Percentiles rank a stretch among this genome's conserved stretches.
These are phyloP conservation scores for Onthophagus sagittarius DNA, from an alignment of 2,888 invertebrate species.

Conservation along the genomic window DNA sequence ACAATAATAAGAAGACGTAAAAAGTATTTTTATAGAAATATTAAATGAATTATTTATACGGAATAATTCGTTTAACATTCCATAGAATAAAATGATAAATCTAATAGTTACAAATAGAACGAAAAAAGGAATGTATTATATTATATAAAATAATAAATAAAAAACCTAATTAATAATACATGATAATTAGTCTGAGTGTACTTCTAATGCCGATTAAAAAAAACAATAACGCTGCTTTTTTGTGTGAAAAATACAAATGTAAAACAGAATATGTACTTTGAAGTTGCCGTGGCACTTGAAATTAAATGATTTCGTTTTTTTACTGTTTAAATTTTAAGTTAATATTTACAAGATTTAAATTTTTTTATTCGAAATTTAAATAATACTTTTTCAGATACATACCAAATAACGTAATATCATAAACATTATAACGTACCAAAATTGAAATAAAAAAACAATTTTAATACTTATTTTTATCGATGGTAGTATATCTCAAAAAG, in stretches of 20 bases:
- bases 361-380: neutral
- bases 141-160: neutral
- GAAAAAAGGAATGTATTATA: neutral
- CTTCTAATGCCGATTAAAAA: neutral
- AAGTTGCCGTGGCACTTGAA: neutral
- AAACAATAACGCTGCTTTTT: neutral
- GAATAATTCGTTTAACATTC: neutral
- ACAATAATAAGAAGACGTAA: neutral
- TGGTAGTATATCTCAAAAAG: neutral
- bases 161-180: neutral
- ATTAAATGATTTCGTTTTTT: neutral
- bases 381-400: neutral
- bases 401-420: neutral
- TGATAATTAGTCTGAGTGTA: neutral
- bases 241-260: neutral
- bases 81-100: neutral
- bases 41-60: neutral
- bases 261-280: neutral
- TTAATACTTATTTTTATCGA: neutral
- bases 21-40: neutral
- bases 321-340: neutral
- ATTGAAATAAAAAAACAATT: neutral
- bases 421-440: neutral
- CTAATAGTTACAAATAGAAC: neutral
- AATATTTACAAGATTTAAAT: neutral